Base-by-base conservation (phyloP, 2,113 vertebrate genomes). In the Hiodon alosoides region DNA sequence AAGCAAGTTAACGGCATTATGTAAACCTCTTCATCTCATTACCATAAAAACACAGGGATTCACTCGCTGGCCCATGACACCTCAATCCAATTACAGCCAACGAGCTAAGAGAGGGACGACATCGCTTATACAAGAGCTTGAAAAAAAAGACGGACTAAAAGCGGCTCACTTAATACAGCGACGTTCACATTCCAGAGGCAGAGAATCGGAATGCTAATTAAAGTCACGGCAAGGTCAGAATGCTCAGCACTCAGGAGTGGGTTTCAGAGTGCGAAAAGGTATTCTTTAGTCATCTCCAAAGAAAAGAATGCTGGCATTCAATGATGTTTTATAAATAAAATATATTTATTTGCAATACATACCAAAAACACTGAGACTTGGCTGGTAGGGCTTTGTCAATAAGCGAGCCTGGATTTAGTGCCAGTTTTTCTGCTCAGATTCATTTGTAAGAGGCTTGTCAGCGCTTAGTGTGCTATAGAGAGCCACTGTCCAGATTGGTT, bases 11-110 rank as follows among this genome's bases (percentile, higher is more conserved):
- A 74, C 62, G 51, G 73, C 60, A 67, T 79, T 78, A 71, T 55
- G 57, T 79, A 77, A 77, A 78, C 76, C 72, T 76, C 72, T 77
- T 75, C 74, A 76, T 77, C 73, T 76, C 61, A 74, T 73, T 77
- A 77, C 70, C 55, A 79, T 71, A 69, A 62, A 65, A 67, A 16
- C 51, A 16, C 54, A 16, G 54, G 72, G 72, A 50, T 61, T 62
- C 59, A 47, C 16, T 53, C 75, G 74, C 14, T 1, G 47, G 47
- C 55, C 66, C 48, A 52, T 73, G 54, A 71, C 76, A 76, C 71
- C 71, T 69, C 60, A 7, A 53, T 52, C 74, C 60, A 76, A 74
- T 76, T 53, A 76, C 65, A 76, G 67, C 48, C 62, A 53, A 51
- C 67, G 17, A 75, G 54, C 67, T 47, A 53, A 50, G 50, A 64